phyloP scores from a whole-genome alignment of 2,797 vertebrate species.

The Peromyscus nudipes region DNA sequence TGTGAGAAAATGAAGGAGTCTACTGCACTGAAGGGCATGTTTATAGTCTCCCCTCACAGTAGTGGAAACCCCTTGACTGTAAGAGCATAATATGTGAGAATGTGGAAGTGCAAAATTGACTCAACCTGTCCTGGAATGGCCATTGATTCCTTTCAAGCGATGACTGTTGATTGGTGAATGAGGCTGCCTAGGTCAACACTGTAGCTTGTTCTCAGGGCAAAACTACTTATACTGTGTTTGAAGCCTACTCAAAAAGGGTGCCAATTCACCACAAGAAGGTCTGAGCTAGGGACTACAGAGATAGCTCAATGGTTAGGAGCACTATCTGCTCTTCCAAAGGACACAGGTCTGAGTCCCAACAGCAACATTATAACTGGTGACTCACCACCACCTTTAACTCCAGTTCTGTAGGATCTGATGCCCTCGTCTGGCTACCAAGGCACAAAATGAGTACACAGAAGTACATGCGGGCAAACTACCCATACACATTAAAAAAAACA shows the following conservation, averaged over 20 bases:
- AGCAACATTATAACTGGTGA: background rate
- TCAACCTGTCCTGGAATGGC: slow-evolving; percentile 58
- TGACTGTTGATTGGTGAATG: slow-evolving; percentile 56
- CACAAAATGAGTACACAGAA: background rate
- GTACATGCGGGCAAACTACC: background rate
- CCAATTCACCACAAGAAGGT: background rate
- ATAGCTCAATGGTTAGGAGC: background rate
- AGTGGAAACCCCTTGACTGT: background rate
- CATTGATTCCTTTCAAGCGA: slow-evolving; percentile 42
- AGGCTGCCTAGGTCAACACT: background rate
- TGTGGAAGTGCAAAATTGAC: slow-evolving; percentile 19
- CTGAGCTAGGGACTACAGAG: background rate
- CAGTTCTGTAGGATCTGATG: background rate
- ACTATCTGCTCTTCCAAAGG: background rate
- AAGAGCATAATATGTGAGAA: slow-evolving; percentile 25
- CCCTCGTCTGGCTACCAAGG: background rate
- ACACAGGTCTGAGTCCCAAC: background rate
- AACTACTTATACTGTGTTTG: slow-evolving; percentile 52
- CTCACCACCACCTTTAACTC: background rate
- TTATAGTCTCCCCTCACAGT: slow-evolving; percentile 4
- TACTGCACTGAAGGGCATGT: slow-evolving; percentile 50
- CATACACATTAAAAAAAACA: no score
- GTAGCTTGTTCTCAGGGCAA: slow-evolving; percentile 31
- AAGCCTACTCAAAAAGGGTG: slow-evolving; percentile 62
- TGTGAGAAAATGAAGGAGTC: slow-evolving; percentile 46